Conservation (phyloP, 2,113 vertebrate species). For the Apeltes quadracus region DNA sequence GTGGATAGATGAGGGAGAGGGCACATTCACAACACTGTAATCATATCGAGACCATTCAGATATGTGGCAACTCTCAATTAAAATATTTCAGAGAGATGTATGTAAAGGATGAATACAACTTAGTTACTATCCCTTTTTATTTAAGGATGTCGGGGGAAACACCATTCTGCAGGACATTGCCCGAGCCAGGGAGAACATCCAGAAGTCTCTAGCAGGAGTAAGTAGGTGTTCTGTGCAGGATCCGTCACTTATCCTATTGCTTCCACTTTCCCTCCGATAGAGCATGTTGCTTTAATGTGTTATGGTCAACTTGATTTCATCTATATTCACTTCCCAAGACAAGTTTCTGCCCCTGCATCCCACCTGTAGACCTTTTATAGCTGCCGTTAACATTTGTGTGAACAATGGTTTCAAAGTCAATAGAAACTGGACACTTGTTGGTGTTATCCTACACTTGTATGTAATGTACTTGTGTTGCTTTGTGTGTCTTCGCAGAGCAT, state of each 20-base stretch:
- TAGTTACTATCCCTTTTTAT: constrained; percentile 21
- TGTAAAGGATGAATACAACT: neutral
- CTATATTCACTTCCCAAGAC: neutral
- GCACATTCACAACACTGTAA: no score
- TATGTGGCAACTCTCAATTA: neutral
- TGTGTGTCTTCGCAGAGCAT: constrained; percentile 49
- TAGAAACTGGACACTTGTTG: no score
- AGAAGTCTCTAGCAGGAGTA: constrained; percentile 98
- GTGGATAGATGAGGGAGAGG: neutral
- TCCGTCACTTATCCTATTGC: neutral
- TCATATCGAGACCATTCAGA: neutral
- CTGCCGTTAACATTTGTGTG: no score
- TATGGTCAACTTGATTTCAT: neutral
- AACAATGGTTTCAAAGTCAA: no score
- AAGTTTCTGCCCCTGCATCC: neutral
- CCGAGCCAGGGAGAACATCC: constrained; percentile 97
- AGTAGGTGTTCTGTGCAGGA: constrained; percentile 68
- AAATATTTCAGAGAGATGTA: neutral
- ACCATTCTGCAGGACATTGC: constrained; percentile 96
- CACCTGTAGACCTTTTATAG: no score
- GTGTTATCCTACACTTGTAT: no score
- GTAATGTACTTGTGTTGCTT: neutral
- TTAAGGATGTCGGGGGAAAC: constrained; percentile 90
- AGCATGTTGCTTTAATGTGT: neutral
- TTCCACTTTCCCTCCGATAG: neutral